Evolutionary conservation across 2,797 vertebrate genomes (phyloP).

Genomic region (Lacerta agilis): DNA sequence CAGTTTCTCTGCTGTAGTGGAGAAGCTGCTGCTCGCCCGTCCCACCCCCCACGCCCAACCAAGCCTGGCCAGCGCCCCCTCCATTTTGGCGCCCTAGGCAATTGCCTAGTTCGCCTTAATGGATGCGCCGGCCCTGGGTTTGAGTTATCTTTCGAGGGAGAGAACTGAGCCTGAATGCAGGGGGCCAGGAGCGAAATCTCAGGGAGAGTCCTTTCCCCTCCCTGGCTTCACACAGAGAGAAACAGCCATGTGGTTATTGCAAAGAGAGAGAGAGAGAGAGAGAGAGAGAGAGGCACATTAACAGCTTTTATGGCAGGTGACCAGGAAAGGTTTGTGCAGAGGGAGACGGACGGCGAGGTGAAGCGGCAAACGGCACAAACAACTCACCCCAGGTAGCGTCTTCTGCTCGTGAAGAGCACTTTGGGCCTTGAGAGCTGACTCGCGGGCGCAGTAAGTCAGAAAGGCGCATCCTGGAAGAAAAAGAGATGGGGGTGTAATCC

Average conservation of each 20-base stretch:
- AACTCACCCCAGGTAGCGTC: slow-evolving; percentile 93
- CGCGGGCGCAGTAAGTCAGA: slow-evolving; percentile 91
- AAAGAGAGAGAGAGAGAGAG: not conserved
- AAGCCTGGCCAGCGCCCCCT: too few species aligned
- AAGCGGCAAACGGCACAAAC: not conserved
- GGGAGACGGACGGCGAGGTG: not conserved
- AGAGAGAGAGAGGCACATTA: too few species aligned
- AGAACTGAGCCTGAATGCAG: too few species aligned
- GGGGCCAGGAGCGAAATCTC: too few species aligned
- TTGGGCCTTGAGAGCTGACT: slow-evolving; percentile 93
- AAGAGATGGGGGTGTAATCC: not conserved
- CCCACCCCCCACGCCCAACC: too few species aligned
- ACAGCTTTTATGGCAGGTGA: not conserved
- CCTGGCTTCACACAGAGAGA: not conserved
- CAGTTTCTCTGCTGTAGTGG: too few species aligned
- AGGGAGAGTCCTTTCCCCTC: too few species aligned
- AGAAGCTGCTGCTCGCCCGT: too few species aligned
- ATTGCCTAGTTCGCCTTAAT: too few species aligned
- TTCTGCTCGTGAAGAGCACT: slow-evolving; percentile 94
- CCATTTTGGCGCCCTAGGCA: too few species aligned
- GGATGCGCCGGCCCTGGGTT: too few species aligned
- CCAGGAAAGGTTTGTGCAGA: not conserved
- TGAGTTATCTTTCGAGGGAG: too few species aligned
- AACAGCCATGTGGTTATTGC: not conserved
- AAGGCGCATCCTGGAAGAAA: slow-evolving; percentile 87